phyloP scores from a whole-genome alignment of 2,797 vertebrate species.

The Pseudochirops cupreus region DNA sequence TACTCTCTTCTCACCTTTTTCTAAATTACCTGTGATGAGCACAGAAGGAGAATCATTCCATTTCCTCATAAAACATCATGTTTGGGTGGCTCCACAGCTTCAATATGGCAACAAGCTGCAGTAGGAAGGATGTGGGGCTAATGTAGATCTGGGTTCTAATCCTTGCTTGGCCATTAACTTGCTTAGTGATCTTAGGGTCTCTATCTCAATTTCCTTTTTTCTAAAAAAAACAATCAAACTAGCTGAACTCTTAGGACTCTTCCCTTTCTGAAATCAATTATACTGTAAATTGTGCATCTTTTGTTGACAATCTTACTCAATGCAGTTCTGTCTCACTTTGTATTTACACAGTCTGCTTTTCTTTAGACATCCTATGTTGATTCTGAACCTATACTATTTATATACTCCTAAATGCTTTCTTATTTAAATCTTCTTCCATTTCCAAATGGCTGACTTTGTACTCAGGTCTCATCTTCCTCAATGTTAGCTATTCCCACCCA shows the following conservation, averaged over 20 bases:
- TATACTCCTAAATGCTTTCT: constrained; percentile 23
- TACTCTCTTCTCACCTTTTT: background rate
- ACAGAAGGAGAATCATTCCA: background rate
- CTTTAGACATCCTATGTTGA: background rate
- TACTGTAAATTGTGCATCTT: background rate
- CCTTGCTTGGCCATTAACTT: background rate
- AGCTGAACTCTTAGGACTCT: background rate
- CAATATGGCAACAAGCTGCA: rapidly evolving
- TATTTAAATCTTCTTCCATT: background rate
- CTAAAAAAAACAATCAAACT: background rate
- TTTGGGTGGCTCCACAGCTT: background rate
- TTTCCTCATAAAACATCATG: background rate
- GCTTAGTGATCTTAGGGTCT: no score
- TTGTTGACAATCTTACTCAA: background rate
- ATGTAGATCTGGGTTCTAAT: no score
- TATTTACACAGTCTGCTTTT: background rate
- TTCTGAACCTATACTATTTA: background rate
- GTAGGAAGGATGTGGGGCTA: rapidly evolving
- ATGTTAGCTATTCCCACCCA: background rate
- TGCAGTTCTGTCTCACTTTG: background rate
- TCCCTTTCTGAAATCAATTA: background rate
- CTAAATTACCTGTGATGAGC: background rate
- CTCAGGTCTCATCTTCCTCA: constrained; percentile 6
- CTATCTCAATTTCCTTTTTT: constrained; percentile 2
- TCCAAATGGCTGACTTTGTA: constrained; percentile 15